Percentiles rank a stretch among this genome's conserved stretches.
phyloP scores from a whole-genome alignment of 2,888 invertebrate species.

The Exephanes ischioxanthus region DNA sequence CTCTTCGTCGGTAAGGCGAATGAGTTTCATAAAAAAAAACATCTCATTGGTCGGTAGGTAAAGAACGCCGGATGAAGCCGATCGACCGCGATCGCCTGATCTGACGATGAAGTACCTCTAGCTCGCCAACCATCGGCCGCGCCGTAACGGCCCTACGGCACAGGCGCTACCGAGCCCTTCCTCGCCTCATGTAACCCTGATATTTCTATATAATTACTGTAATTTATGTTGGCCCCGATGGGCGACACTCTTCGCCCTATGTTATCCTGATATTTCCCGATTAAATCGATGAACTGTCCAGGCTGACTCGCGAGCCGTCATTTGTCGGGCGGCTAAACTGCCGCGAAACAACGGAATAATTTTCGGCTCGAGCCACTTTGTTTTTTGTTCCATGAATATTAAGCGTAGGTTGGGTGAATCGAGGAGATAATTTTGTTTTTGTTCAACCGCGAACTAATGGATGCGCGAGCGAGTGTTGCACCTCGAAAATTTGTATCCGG shows the following conservation, averaged over 20 bases:
- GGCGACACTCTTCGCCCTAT: conserved; percentile 69
- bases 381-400: neutral
- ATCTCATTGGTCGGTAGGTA: conserved; percentile 17
- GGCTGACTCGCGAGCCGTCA: neutral
- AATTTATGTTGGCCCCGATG: conserved; percentile 70
- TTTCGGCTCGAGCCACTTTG: neutral
- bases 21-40: neutral
- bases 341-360: neutral
- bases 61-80: neutral
- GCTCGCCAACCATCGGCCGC: neutral
- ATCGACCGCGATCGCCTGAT: neutral
- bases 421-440: neutral
- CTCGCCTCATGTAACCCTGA: conserved; percentile 69
- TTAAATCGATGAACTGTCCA: conserved; percentile 76
- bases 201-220: conserved; percentile 75
- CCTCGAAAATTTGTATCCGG: neutral
- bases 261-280: conserved; percentile 75
- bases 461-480: too few relatives aligned
- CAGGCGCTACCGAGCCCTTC: conserved; percentile 57
- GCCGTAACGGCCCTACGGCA: conserved; percentile 31
- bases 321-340: neutral
- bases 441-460: neutral
- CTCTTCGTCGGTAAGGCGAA: conserved; percentile 1
- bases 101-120: neutral
- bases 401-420: neutral